These are phyloP conservation scores for Magallana nippona DNA, from an alignment of 2,888 invertebrate genomes.

Conservation along the genomic window DNA sequence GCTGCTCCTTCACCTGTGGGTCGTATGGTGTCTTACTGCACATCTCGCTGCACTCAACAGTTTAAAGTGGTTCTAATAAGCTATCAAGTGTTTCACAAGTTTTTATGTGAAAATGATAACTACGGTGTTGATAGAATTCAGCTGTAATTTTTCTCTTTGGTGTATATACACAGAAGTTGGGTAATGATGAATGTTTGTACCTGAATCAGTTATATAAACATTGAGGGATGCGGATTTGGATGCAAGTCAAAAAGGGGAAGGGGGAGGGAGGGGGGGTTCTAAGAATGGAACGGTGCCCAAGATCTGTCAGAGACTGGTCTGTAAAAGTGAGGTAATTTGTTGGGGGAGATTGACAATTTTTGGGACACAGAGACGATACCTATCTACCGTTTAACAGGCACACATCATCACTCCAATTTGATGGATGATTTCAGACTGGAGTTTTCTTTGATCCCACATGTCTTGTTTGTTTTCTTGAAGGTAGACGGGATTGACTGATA, in stretches of 20 bases:
- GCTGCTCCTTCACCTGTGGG: neutral
- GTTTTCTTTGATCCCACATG: conserved; percentile 26
- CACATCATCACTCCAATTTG: neutral
- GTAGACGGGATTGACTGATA: conserved; percentile 14
- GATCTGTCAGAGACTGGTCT: conserved; percentile 1
- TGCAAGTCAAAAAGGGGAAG: neutral
- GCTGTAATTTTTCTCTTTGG: conserved; percentile 31
- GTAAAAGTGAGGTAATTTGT: neutral
- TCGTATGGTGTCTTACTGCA: neutral
- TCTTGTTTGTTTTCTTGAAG: conserved; percentile 16
- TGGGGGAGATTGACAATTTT: neutral
- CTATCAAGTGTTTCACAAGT: conserved; percentile 33
- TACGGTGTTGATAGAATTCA: conserved; percentile 24
- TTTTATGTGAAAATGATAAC: conserved; percentile 10
- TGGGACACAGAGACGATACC: conserved; percentile 4
- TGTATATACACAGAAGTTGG: neutral
- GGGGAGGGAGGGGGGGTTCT: neutral
- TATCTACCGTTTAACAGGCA: neutral
- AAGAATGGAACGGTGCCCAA: conserved; percentile 25
- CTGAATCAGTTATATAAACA: conserved; percentile 32
- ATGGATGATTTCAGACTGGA: neutral
- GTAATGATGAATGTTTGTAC: conserved; percentile 33
- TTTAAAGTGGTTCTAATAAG: conserved; percentile 5
- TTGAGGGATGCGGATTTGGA: conserved; percentile 17
- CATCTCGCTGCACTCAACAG: conserved; percentile 1